These are phyloP conservation scores for Macrotus californicus DNA, from an alignment of 2,113 vertebrate genomes.

Conservation along the genomic window DNA sequence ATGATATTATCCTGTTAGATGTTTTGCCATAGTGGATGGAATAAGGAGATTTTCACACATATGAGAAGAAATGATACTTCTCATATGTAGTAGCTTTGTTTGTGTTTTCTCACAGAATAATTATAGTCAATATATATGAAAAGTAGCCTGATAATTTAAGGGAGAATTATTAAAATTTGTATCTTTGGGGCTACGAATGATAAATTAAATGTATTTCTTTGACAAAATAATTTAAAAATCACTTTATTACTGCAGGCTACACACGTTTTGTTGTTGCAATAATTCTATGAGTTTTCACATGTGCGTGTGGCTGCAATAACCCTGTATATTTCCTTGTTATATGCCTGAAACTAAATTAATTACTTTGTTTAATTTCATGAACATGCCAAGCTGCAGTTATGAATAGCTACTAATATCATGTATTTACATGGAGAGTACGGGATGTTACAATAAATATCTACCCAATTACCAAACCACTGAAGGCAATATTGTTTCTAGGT, in stretches of 20 bases:
- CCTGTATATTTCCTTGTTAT: slow-evolving; percentile 63
- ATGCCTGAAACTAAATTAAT: slow-evolving; percentile 85
- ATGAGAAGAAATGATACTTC: slow-evolving; percentile 51
- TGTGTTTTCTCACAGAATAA: slow-evolving; percentile 71
- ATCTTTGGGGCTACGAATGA: slow-evolving; percentile 78
- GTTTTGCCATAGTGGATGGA: not conserved
- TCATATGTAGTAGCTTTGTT: slow-evolving; percentile 54
- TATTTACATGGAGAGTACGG: slow-evolving; percentile 62
- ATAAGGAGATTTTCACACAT: slow-evolving; percentile 35
- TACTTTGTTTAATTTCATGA: slow-evolving; percentile 88
- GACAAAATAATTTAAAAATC: slow-evolving; percentile 80
- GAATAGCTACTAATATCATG: slow-evolving; percentile 88
- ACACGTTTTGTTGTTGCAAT: slow-evolving; percentile 68
- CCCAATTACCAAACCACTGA: slow-evolving; percentile 54
- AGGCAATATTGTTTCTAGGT: slow-evolving; percentile 73
- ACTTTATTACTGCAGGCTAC: slow-evolving; percentile 75
- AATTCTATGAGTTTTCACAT: slow-evolving; percentile 63
- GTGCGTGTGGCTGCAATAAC: slow-evolving; percentile 49
- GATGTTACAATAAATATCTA: slow-evolving; percentile 69
- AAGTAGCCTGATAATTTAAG: slow-evolving; percentile 70
- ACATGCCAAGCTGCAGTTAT: slow-evolving; percentile 84
- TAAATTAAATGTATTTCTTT: slow-evolving; percentile 80
- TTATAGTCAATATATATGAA: slow-evolving; percentile 77
- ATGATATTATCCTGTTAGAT: not conserved
- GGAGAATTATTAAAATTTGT: slow-evolving; percentile 75